Evolutionary conservation across 2,888 invertebrate species (phyloP).

Genomic region (Tachina lurida): DNA sequence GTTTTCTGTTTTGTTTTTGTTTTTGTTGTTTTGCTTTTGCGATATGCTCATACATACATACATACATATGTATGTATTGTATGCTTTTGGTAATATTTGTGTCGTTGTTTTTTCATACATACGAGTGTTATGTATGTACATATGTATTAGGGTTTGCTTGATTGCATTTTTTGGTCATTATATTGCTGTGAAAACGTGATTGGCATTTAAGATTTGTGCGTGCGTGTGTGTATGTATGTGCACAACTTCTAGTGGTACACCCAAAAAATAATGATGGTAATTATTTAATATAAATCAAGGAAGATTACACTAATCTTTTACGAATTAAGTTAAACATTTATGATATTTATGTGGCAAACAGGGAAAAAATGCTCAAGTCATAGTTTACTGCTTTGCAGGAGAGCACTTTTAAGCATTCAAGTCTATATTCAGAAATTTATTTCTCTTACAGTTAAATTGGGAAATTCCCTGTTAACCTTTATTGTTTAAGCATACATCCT

Average conservation of each 20-base stretch:
- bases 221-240: not conserved
- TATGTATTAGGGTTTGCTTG: constrained; percentile 58
- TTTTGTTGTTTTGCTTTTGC: constrained; percentile 1
- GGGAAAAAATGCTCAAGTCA: too few species aligned
- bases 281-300: constrained; percentile 12
- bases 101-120: constrained; percentile 34
- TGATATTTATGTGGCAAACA: too few species aligned
- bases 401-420: too few species aligned
- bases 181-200: constrained; percentile 69
- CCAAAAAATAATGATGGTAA: not conserved
- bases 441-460: too few species aligned
- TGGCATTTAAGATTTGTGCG: constrained; percentile 58
- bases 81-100: constrained; percentile 33
- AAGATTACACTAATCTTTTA: not conserved
- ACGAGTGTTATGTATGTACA: too few species aligned
- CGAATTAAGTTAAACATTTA: not conserved
- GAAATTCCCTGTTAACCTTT: too few species aligned
- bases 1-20: too few species aligned
- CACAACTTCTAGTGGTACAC: not conserved
- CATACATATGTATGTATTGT: too few species aligned
- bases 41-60: too few species aligned
- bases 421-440: too few species aligned
- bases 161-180: constrained; percentile 73
- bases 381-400: too few species aligned
- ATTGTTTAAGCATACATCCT: too few species aligned